phyloP scores from a whole-genome alignment of 2,888 invertebrate species.

The Acanthoscelides obtectus region DNA sequence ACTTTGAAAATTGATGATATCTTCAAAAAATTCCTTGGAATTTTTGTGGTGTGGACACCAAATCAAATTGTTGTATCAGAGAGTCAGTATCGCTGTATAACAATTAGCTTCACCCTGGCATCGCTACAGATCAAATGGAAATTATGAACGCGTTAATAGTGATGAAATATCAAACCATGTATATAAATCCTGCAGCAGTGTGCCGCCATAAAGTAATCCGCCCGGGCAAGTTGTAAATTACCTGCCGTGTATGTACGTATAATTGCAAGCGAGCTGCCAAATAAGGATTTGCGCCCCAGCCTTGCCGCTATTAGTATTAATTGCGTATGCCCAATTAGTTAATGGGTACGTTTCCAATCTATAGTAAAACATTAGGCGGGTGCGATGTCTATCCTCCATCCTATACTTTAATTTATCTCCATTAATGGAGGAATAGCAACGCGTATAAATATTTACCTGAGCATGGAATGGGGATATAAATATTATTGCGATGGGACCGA shows the following conservation, averaged over 20 bases:
- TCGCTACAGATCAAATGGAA: neutral
- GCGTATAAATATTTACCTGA: neutral
- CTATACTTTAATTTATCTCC: neutral
- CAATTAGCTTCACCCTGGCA: no score
- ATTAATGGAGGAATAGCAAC: neutral
- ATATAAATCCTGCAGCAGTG: neutral
- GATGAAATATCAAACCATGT: neutral
- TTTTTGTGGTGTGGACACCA: no score
- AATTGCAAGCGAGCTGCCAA: neutral
- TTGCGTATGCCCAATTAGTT: neutral
- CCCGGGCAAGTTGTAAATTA: neutral
- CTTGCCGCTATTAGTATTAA: neutral
- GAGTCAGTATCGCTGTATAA: no score
- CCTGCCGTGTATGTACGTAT: neutral
- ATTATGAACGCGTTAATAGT: neutral
- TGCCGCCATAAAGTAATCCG: neutral
- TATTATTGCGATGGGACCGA: neutral
- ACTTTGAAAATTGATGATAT: no score
- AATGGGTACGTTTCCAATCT: neutral
- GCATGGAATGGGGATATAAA: neutral
- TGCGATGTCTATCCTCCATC: neutral
- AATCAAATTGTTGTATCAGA: no score
- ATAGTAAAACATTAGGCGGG: neutral
- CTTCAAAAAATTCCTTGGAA: no score
- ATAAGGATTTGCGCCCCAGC: neutral